Base-by-base conservation (phyloP, 2,888 invertebrate genomes). In the Eurois occulta region DNA sequence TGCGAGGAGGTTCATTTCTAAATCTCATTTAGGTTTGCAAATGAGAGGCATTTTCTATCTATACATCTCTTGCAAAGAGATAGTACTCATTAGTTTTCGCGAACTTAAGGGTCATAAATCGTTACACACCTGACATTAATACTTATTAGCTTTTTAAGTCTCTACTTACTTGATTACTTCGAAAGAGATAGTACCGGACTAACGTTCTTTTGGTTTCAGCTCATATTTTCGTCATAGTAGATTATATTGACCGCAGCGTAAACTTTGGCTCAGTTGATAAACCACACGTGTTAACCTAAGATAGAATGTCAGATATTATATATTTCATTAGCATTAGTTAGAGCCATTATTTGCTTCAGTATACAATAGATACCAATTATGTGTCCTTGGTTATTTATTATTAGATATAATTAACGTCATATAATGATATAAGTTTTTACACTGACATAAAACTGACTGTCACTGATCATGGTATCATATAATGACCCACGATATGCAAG, bases 221-320 rank as follows among this genome's bases (percentile, higher is more conserved):
- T 60, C 28, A 38, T 78, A 77, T 80, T 85, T 85, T 85, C 60
- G 64, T 80, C 52, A 65, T 65, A 68, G 77, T 72, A 74, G 78
- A 85, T 86, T 76, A 83, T 72, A 75, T 78, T 83, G 79, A 86
- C 79, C 77, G 76, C 79, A 72, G 43, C 52, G 41, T 87, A 79
- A 87, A 81, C 77, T 83, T 79, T 81, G 78, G 67, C 73, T 85
- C 64, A 77, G 67, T 72, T 87, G 83, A 87, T 87, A 87, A 87
- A 86, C 73, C 72, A 80, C 82, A 85, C 87, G 73, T 77, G 77
- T 87, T 80, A 85, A 85, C 85, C 75, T 75, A 82, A 74, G 78
- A 87, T 83, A 79, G 66, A 79, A 76, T 75, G 60, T 80, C 76
- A 78, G 80, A 75, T 72, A 72, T 48, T 16, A 16, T 35, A 82